phyloP scores from a whole-genome alignment of 1,140 invertebrate species.

The Rhyacophila brunnea region DNA sequence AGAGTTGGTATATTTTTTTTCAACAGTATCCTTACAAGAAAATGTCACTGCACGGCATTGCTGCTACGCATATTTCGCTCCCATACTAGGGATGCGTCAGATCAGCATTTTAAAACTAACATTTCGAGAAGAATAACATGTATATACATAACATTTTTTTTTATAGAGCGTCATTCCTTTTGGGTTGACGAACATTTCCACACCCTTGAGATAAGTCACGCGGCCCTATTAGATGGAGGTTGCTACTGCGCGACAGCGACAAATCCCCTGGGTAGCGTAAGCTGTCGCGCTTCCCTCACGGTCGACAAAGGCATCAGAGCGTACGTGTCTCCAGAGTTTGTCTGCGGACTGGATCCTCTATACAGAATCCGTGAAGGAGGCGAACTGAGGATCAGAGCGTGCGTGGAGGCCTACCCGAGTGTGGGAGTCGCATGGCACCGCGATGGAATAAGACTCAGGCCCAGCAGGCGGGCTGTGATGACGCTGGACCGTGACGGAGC shows the following conservation, averaged over 20 bases:
- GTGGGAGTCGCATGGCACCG: conserved; percentile 79
- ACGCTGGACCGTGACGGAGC: conserved; percentile 76
- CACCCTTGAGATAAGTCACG: conserved; percentile 79
- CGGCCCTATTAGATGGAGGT: conserved; percentile 77
- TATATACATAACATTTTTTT: no score
- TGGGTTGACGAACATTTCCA: conserved; percentile 73
- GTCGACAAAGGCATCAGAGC: conserved; percentile 83
- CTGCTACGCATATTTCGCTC: no score
- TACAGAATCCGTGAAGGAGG: conserved; percentile 60
- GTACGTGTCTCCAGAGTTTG: conserved; percentile 76
- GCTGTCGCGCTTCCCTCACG: conserved; percentile 75
- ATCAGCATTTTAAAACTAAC: no score
- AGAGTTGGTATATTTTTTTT: no score
- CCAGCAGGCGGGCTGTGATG: conserved; percentile 71
- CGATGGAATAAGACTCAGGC: conserved; percentile 68
- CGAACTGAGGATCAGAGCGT: conserved; percentile 67
- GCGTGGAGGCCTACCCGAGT: conserved; percentile 77
- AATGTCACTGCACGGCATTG: no score
- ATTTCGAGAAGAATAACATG: no score
- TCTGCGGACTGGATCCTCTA: conserved; percentile 63
- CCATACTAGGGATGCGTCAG: no score
- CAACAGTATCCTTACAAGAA: no score
- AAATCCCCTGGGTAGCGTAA: conserved; percentile 80
- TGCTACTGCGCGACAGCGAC: conserved; percentile 76
- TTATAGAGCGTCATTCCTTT: conserved; percentile 57